Conservation (phyloP, 2,888 invertebrate genomes). For the Drosophila mimica region DNA sequence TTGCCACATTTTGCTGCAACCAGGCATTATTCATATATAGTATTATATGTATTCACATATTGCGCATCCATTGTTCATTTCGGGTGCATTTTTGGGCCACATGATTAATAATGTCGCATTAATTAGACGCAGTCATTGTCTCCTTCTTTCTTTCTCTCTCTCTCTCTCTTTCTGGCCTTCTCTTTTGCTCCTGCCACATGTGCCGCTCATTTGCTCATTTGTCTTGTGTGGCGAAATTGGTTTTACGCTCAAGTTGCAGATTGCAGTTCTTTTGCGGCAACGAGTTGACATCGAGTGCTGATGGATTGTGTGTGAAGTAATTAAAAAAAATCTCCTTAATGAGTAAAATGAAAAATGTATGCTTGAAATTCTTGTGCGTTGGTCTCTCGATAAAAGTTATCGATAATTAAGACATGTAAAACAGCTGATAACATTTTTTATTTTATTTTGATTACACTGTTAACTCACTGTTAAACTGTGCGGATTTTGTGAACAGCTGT, state of each 20-base stretch:
- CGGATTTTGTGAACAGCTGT: not conserved
- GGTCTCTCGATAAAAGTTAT: not conserved
- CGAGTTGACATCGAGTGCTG: constrained; percentile 18
- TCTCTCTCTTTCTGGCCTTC: not conserved
- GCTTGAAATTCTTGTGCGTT: not conserved
- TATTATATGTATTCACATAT: not conserved
- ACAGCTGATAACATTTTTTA: not conserved
- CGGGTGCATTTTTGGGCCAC: constrained; percentile 39
- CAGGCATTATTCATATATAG: not conserved
- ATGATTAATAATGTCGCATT: constrained; percentile 70
- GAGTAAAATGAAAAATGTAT: not conserved
- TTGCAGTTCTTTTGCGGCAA: constrained; percentile 19
- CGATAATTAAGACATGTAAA: not conserved
- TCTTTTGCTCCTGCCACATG: constrained; percentile 9
- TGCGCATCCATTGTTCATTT: constrained; percentile 47
- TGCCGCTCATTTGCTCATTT: constrained; percentile 55
- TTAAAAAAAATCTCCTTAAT: constrained; percentile 13
- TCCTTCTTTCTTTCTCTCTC: not conserved
- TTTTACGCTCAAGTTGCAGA: constrained; percentile 22
- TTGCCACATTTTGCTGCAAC: constrained; percentile 20
- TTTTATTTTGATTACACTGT: not conserved
- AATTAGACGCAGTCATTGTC: constrained; percentile 49
- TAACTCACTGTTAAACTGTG: not conserved
- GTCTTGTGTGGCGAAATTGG: constrained; percentile 25
- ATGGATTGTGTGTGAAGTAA: constrained; percentile 28